Conservation (phyloP, 1,140 invertebrate species). For the Saccostrea glomerata region DNA sequence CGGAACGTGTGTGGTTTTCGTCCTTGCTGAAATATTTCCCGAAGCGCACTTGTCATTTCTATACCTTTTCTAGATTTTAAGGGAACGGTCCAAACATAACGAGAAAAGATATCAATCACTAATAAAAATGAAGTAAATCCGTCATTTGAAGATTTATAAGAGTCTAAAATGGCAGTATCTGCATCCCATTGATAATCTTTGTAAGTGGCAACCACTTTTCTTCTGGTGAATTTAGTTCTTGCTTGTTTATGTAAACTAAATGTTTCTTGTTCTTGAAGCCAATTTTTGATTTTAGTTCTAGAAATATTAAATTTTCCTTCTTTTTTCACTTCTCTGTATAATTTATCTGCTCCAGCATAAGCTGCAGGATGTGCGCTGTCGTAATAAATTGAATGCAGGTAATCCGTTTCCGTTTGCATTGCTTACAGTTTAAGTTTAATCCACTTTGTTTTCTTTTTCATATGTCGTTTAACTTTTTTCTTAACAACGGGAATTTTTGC, state of each 20-base stretch:
- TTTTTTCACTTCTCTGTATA: conserved; percentile 47
- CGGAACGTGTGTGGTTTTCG: conserved; percentile 27
- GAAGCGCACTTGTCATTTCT: conserved; percentile 27
- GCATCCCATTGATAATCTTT: conserved; percentile 58
- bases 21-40: conserved; percentile 11
- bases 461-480: no score
- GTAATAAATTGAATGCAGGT: conserved; percentile 45
- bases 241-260: conserved; percentile 53
- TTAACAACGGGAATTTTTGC: no score
- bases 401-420: no score
- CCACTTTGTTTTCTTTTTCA: no score
- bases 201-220: conserved; percentile 46
- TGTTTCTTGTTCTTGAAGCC: conserved; percentile 52
- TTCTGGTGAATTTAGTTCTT: conserved; percentile 42
- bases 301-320: conserved; percentile 54
- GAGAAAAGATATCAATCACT: conserved; percentile 46
- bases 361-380: conserved; percentile 48
- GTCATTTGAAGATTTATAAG: conserved; percentile 44
- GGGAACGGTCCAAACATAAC: conserved; percentile 8
- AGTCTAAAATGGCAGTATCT: conserved; percentile 50
- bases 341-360: conserved; percentile 47
- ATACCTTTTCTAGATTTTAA: background rate
- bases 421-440: no score
- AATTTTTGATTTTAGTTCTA: conserved; percentile 51
- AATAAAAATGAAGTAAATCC: conserved; percentile 40